These are phyloP conservation scores for Antheraea assamensis DNA, from an alignment of 2,888 invertebrate genomes.

Conservation along the genomic window DNA sequence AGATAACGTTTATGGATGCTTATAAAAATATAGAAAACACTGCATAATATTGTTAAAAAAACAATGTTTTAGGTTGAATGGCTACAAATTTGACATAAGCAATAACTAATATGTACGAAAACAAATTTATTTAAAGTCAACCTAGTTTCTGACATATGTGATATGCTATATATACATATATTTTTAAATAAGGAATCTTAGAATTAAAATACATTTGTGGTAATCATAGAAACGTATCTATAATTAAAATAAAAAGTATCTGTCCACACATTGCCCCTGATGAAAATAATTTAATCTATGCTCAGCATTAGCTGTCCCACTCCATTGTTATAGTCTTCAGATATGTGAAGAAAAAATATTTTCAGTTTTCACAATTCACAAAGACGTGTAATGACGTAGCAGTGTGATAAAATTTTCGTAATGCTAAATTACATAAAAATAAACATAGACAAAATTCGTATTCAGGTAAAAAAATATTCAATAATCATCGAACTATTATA, in stretches of 20 bases:
- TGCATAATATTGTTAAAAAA: conserved; percentile 21
- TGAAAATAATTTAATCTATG: neutral
- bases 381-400: no score
- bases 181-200: neutral
- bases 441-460: neutral
- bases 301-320: neutral
- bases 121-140: neutral
- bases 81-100: neutral
- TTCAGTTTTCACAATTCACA: no score
- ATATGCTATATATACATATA: neutral
- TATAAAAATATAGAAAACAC: conserved; percentile 27
- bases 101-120: neutral
- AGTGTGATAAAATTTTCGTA: neutral
- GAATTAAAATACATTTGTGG: no score
- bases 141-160: neutral
- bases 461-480: neutral
- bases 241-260: neutral
- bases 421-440: no score
- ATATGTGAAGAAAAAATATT: neutral
- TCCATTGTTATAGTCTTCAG: neutral
- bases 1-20: conserved; percentile 16
- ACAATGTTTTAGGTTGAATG: neutral
- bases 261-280: neutral
- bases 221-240: neutral
- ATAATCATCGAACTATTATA: no score